Base-by-base conservation (phyloP, 1,140 invertebrate genomes). In the Plectus sambesii region DNA sequence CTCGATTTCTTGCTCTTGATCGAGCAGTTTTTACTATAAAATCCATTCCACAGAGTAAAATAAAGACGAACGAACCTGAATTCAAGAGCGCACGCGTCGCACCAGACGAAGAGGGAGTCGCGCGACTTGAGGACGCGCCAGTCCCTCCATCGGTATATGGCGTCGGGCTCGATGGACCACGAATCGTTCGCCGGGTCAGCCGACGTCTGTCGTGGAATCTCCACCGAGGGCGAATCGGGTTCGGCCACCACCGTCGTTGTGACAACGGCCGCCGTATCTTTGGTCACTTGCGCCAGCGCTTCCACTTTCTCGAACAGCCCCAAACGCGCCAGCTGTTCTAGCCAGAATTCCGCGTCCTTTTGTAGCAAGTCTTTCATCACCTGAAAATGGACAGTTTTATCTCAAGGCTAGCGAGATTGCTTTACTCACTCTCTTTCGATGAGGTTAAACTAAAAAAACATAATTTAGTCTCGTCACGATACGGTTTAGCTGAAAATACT, bases 61-160 rank as follows among this genome's bases (percentile, higher is more conserved):
- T 36, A 39, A 9, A 6, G 8, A 8, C 15, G 41, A 12, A 47
- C 8, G 33, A 9, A 59, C 57, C 38, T 61, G 17, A 64, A 77
- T 74, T 98, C 92, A 12, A 98, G 73, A 3, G 89, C 88, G 9
- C 89, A 87, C 2, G 87, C 85, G 69, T 97, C 90, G 22, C 83
- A 87, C 88, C 88, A 94, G 25, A 94, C 78, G 68, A 92, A 94
- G 0, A 97, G 75, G 68, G 89, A 94, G 74, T 97, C 90, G 5
- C 88, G 77, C 36, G 88, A 87, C 39, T 88, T 78, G 58, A 89
- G 90, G 51, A 97, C 79, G 66, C 85, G 87, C 90, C 90, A 98
- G 66, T 97, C 90, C 46, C 82, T 78, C 93, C 93, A 98, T 68
- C 89, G 82, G 72, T 96, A 97, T 3, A 30, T 49, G 4, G 45